Evolutionary conservation across 2,888 invertebrate genomes (phyloP).

Genomic region (Schrankia costaestrigalis): DNA sequence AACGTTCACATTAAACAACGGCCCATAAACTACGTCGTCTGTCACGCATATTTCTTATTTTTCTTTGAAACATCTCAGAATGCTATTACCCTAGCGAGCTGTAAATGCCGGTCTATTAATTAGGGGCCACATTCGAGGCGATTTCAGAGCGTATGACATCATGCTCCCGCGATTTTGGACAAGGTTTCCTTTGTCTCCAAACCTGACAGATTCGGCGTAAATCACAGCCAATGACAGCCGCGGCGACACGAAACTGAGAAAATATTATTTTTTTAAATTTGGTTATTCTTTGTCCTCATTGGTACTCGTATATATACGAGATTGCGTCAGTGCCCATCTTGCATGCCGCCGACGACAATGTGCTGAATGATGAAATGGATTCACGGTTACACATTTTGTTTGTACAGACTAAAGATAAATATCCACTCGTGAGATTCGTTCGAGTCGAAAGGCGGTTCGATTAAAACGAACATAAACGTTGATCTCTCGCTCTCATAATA

Average conservation of each 20-base stretch:
- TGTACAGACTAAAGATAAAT: slow-evolving; percentile 64
- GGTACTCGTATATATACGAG: slow-evolving; percentile 24
- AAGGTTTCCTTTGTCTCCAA: slow-evolving; percentile 69
- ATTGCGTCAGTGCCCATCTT: slow-evolving; percentile 49
- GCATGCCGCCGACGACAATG: slow-evolving; percentile 45
- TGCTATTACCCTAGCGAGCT: slow-evolving; percentile 44
- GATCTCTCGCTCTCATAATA: slow-evolving; percentile 35
- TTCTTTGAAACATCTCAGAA: slow-evolving; percentile 57
- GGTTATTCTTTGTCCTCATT: slow-evolving; percentile 46
- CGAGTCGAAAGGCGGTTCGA: slow-evolving; percentile 44
- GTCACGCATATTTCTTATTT: slow-evolving; percentile 63
- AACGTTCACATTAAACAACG: slow-evolving; percentile 57
- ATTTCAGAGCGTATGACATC: slow-evolving; percentile 60
- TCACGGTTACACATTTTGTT: slow-evolving; percentile 67
- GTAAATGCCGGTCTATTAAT: slow-evolving; percentile 69
- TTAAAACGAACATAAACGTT: slow-evolving; percentile 47
- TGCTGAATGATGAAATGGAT: slow-evolving; percentile 68
- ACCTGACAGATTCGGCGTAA: slow-evolving; percentile 68
- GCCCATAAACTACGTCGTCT: slow-evolving; percentile 52
- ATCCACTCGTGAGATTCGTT: slow-evolving; percentile 46
- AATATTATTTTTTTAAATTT: slow-evolving; percentile 62
- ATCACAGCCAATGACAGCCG: slow-evolving; percentile 66
- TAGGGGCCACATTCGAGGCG: slow-evolving; percentile 43
- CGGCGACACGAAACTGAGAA: slow-evolving; percentile 55
- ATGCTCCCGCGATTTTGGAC: slow-evolving; percentile 59